Conservation (phyloP, 2,113 vertebrate genomes). For the Vombatus ursinus region DNA sequence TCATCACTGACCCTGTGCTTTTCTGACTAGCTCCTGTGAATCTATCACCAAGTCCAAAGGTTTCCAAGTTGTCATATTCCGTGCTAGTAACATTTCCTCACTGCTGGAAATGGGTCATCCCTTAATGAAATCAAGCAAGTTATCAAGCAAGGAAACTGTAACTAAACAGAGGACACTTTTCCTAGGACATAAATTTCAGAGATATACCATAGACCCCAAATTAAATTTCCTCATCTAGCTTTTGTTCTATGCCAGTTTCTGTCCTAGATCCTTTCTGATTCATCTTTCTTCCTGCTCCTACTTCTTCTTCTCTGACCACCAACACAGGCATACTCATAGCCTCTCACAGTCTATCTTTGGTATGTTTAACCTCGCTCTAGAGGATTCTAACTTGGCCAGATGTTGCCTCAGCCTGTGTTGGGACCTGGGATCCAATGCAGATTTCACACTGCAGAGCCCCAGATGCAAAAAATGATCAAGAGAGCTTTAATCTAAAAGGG, state of each 20-base stretch:
- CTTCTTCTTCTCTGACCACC: background rate
- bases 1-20: background rate
- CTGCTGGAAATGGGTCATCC: background rate
- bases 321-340: background rate
- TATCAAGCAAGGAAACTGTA: background rate
- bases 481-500: background rate
- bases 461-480: background rate
- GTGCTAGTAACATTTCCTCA: background rate
- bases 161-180: background rate
- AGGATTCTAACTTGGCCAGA: constrained; percentile 23
- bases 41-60: background rate
- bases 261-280: constrained; percentile 11
- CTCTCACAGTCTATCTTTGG: background rate
- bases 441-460: background rate
- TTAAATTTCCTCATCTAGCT: constrained; percentile 20
- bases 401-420: constrained; percentile 34
- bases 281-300: background rate
- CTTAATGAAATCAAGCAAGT: constrained; percentile 5
- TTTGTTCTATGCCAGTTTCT: background rate
- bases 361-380: background rate
- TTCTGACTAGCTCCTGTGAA: background rate
- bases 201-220: constrained; percentile 2
- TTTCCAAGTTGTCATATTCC: background rate
- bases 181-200: constrained; percentile 19
- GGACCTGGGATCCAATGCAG: background rate